Evolutionary conservation across 23 tunicate species (phyloP).

Genomic region (Diplosoma virens): DNA sequence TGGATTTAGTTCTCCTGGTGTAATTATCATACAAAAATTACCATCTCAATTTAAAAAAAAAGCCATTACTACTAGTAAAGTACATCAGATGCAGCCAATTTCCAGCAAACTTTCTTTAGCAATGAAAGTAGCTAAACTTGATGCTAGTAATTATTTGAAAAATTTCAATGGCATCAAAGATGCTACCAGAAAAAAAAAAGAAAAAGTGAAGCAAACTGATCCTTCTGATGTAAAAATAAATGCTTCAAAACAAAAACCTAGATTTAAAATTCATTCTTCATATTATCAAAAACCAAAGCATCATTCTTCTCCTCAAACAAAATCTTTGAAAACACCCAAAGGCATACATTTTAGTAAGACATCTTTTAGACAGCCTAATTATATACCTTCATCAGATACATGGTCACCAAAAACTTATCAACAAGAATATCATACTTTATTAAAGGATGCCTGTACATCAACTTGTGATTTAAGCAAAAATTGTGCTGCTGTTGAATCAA

Average conservation of each 20-base stretch:
- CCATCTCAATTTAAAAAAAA: not conserved
- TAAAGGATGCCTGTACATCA: too few species aligned
- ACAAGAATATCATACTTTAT: too few species aligned
- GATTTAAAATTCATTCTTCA: too few species aligned
- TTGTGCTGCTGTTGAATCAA: too few species aligned
- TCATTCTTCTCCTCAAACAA: not conserved
- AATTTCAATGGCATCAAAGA: not conserved
- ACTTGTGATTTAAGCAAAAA: too few species aligned
- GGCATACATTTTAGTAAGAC: not conserved
- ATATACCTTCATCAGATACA: too few species aligned
- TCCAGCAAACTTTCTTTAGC: constrained; percentile 17
- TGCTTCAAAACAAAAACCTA: not conserved
- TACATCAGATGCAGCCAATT: not conserved
- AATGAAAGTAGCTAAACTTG: constrained; percentile 34
- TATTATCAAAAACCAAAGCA: too few species aligned
- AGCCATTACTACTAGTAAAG: not conserved
- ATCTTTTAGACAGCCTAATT: too few species aligned
- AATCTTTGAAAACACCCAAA: not conserved
- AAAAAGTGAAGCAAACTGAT: not conserved
- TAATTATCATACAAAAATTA: constrained; percentile 37
- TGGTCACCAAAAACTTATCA: not conserved
- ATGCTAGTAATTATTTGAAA: constrained; percentile 29
- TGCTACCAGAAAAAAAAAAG: not conserved
- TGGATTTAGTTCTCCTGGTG: not conserved
- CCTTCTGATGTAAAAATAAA: not conserved